Conservation (phyloP, 2,888 invertebrate species). For the Drosophila mimetica region DNA sequence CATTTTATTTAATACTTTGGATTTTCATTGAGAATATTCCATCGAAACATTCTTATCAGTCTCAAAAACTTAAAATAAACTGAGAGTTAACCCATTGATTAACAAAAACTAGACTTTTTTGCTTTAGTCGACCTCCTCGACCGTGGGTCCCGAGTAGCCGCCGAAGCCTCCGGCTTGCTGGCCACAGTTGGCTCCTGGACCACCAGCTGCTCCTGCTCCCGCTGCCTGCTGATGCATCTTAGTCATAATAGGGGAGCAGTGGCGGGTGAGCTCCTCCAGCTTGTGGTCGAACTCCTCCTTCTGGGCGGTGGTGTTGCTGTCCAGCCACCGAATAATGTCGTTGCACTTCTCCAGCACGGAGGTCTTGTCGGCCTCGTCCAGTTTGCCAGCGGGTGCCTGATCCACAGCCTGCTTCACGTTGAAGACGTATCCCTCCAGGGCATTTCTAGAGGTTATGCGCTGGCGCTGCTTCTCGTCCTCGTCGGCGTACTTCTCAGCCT, state of each 20-base stretch:
- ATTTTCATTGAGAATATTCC: background rate
- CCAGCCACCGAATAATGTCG: conserved; percentile 90
- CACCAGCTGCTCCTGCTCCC: conserved; percentile 77
- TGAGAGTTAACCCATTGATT: background rate
- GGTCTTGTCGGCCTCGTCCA: conserved; percentile 89
- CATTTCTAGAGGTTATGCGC: conserved; percentile 89
- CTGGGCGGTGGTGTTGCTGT: conserved; percentile 90
- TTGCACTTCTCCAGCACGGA: conserved; percentile 87
- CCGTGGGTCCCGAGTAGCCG: conserved; percentile 84
- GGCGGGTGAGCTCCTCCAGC: conserved; percentile 77
- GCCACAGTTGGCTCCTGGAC: conserved; percentile 64
- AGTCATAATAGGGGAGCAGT: conserved; percentile 86
- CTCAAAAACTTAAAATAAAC: background rate
- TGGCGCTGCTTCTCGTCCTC: conserved; percentile 90
- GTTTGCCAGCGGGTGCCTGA: conserved; percentile 86
- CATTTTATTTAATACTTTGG: background rate
- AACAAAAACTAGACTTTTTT: conserved; percentile 4
- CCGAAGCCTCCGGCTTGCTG: conserved; percentile 88
- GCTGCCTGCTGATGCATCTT: conserved; percentile 85
- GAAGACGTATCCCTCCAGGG: conserved; percentile 89
- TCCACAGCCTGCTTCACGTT: conserved; percentile 89
- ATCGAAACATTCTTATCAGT: background rate
- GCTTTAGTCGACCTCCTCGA: conserved; percentile 71
- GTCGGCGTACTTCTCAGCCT: conserved; percentile 90
- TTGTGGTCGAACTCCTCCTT: conserved; percentile 89